These are phyloP conservation scores for Callyntrura sp. DNA, from an alignment of 2,888 invertebrate genomes.

Conservation along the genomic window DNA sequence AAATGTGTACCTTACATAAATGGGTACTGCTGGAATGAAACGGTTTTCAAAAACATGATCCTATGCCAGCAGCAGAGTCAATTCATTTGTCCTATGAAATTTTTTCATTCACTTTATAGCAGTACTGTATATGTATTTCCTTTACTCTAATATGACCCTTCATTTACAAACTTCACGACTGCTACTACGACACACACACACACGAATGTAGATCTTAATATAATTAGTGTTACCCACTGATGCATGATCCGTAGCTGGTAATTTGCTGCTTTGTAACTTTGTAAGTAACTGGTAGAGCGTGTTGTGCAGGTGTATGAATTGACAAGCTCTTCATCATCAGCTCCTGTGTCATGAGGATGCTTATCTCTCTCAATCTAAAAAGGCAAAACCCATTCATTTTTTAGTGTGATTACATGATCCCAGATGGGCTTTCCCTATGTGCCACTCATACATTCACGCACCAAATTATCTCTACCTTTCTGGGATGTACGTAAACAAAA, in stretches of 20 bases:
- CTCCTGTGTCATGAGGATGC: not conserved
- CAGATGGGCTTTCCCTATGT: not conserved
- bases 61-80: no score
- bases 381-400: not conserved
- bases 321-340: not conserved
- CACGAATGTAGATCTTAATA: not conserved
- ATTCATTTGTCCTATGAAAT: no score
- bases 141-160: no score
- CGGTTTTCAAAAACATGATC: no score
- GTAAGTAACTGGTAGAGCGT: slow-evolving; percentile 12
- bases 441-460: not conserved
- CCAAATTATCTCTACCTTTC: no score
- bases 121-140: no score
- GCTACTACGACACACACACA: no score
- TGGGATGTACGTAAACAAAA: no score
- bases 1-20: no score
- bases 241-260: not conserved
- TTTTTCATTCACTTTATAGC: no score
- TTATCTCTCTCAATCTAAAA: not conserved
- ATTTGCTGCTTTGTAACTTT: not conserved
- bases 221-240: not conserved
- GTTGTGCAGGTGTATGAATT: not conserved
- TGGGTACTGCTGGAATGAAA: no score
- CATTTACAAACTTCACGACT: no score
- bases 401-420: not conserved